Evolutionary conservation across 53 echinoderm and acorn worm species (phyloP), one percentile per base, ranked within the genome.

Genomic region (Arbacia lixula): DNA sequence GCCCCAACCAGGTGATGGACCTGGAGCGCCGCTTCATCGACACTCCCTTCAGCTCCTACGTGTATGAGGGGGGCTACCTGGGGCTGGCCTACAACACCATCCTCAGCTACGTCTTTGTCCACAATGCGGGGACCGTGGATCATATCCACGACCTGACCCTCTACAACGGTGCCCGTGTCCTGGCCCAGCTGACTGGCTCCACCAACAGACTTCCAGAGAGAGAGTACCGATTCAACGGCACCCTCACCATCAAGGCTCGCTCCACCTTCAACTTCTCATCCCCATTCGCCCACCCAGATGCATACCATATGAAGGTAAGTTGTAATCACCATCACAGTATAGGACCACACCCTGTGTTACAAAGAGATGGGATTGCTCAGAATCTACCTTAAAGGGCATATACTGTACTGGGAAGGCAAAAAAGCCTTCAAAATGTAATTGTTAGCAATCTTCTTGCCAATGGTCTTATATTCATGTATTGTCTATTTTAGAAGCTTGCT

Each of bases 1-100:
- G 95, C 14, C 92, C 92, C 12, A 95, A 95, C 79, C 95, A 95
- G 32, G 86, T 92, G 39, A 90, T 95, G 95, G 95, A 95, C 73
- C 72, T 95, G 16, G n/a, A 71, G 67, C 87, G 90, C 6, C 43
- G 52, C 30, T 95, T 84, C 52, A 85, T 95, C 30, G 90, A 92
- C 60, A 88, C 85, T 34, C 92, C 95, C 0, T 95, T 95, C 86
- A 95, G 90, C 51, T 87, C 83, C 3, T 95, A 88, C 49, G 87
- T 95, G 32, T 95, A 95, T 80, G 85, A 85, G 54, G 53, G 33
- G 16, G 95, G 92, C 27, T 92, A 92, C 53, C 78, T 92, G 8
- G 95, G 95, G 1, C 73, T 95, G 16, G 92, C 82, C 30, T 77
- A 92, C 11, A 85, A 86, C 26, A 90, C 92, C 14, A 42, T 92